Evolutionary conservation across 2,888 invertebrate genomes (phyloP), one percentile per base, ranked within the genome.

Genomic region (Caprella mutica): DNA sequence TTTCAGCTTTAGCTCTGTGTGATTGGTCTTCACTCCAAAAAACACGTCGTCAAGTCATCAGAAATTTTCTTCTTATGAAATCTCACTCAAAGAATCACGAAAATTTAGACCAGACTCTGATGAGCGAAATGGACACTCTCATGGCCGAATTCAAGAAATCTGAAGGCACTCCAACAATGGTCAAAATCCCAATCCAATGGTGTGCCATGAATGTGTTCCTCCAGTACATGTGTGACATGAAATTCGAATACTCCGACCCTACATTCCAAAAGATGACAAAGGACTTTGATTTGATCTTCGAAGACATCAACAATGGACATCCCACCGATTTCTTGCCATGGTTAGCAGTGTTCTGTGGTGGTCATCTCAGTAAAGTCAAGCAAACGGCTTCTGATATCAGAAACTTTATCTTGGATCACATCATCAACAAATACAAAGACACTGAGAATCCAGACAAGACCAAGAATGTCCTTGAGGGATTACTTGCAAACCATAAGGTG

Each of bases 281-380:
- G 24, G 78, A 77, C 57, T 90, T 89, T 70, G 90, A 90, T 68
- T 83, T 85, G 67, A 87, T 91, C 52, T 91, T 91, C 74, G 88
- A 86, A 84, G 89, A 90, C 70, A 88, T 91, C 65, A 91, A 90
- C 71, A 86, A 87, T 68, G 88, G 88, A 0, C 88, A 87, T 70
- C 85, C 86, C 0, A 80, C 89, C 0, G 91, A 91, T 68, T 90
- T 90, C 68, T 69, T 91, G 23, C 90, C 90, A 0, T 87, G 85
- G 83, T 71, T 90, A 0, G 75, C 80, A 1, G 86, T 86, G 0
- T 80, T 86, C 59, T 87, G 86, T 71, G 73, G 73, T 3, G 75
- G 76, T 2, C 84, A 86, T 68, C 79, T 86, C 74, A 76, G 79
- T 2, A 81, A 80, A 65, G 73, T 87, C 5, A 77, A 80, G 1